Base-by-base conservation (phyloP, 2,797 vertebrate species). In the Eospalax fontanierii region DNA sequence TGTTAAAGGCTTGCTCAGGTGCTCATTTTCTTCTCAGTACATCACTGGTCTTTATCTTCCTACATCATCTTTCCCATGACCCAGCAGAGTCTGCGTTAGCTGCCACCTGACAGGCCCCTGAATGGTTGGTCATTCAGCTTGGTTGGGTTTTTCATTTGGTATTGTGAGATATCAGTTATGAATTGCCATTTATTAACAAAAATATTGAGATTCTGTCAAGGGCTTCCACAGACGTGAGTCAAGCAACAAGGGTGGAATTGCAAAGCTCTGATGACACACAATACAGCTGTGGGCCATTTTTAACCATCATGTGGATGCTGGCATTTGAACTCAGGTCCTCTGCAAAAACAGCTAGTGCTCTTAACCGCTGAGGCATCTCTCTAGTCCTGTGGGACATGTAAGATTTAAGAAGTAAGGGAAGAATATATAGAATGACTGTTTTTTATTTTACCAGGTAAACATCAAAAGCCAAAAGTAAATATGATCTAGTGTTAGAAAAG, bases 401-500 rank as follows among this genome's bases (percentile, higher is more conserved):
- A 78, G 74, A 85, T 84, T 57, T 63, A 35, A 73, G 73, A 82
- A 87, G n/a, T 73, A 61, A 11, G 30, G 35, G 61, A 63, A 63
- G 6, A 63, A 24, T 26, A 24, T 26, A 74, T 30, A 38, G 40
- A 89, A 66, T 28, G 26, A 63, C 26, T 54, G 73, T 26, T 82
- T 74, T 82, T 78, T 50, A 70, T 95, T 90, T 95, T 85, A 90
- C 21, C 75, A 85, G 91, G 57, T 63, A 59, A 91, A 30, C 50
- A 59, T 15, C n/a, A n/a, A n/a, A n/a, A n/a, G 59, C n/a, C 0
- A 6, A 81, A 38, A 70, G 9, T 12, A 81, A 65, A 43, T 65
- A 4, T 33, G 26, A 87, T 18, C 83, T 86, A 50, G 15, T 76
- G 21, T 71, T 40, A 75, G 73, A 87, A 30, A 75, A 54, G 40